A percentile compares a stretch with the other conserved stretches of the same genome.
These are phyloP conservation scores for Ephialtes manifestator DNA, from an alignment of 2,888 invertebrate species.

Conservation along the genomic window DNA sequence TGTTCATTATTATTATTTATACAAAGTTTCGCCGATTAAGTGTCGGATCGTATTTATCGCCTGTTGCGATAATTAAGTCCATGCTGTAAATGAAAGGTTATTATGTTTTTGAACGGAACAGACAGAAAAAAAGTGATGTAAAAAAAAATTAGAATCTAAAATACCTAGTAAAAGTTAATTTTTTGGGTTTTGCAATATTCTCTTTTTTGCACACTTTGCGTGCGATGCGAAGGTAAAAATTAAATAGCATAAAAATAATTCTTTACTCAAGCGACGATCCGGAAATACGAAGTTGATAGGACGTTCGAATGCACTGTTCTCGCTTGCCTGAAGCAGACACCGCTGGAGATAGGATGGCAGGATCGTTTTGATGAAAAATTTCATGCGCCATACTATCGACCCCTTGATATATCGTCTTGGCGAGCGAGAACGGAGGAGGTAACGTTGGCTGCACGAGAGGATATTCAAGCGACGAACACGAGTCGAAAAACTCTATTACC, in stretches of 20 bases:
- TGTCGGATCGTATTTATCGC: too few species aligned
- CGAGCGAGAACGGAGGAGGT: not conserved
- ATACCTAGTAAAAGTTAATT: too few species aligned
- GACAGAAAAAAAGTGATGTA: too few species aligned
- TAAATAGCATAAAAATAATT: not conserved
- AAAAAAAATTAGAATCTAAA: too few species aligned
- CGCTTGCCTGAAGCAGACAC: not conserved
- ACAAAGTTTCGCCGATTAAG: too few species aligned
- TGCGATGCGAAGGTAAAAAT: not conserved
- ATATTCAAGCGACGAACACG: slow-evolving; percentile 31
- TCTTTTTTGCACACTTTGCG: not conserved
- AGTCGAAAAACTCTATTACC: slow-evolving; percentile 57
- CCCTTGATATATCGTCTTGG: slow-evolving; percentile 35
- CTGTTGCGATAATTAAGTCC: too few species aligned
- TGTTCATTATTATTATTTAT: too few species aligned
- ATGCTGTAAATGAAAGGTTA: too few species aligned
- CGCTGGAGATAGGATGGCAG: not conserved
- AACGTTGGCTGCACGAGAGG: not conserved
- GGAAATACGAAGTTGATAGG: not conserved
- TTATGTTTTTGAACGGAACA: too few species aligned
- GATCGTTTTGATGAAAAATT: slow-evolving; percentile 48
- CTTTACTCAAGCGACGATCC: not conserved
- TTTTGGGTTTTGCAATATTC: not conserved
- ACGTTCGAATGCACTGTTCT: slow-evolving; percentile 1
- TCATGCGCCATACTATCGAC: slow-evolving; percentile 23